These are phyloP conservation scores for Orientallactaga sibirica DNA, from an alignment of 2,797 vertebrate species.

Conservation along the genomic window DNA sequence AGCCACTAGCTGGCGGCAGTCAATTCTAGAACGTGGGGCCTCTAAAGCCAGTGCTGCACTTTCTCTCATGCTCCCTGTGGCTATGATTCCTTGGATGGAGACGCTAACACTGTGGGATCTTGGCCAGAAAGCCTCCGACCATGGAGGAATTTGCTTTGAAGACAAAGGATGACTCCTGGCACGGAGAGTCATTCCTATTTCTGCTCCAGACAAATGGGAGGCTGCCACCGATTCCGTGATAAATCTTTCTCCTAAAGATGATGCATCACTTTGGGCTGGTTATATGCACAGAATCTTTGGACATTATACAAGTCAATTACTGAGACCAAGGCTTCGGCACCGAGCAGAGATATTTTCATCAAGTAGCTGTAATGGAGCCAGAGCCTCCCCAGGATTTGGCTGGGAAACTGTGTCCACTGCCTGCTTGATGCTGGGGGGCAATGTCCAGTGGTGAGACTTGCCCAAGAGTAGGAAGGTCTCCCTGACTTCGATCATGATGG, in stretches of 20 bases:
- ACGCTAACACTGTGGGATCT: background rate
- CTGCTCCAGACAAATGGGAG: slow-evolving; percentile 73
- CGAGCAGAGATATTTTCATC: slow-evolving; percentile 73
- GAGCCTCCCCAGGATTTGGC: background rate
- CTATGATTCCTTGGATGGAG: slow-evolving; percentile 17
- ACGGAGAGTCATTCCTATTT: slow-evolving; percentile 68
- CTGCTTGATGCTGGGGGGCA: background rate
- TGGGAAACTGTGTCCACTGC: background rate
- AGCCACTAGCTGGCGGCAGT: background rate
- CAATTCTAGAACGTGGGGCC: background rate
- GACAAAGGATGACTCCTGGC: slow-evolving; percentile 79
- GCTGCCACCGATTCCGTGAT: slow-evolving; percentile 70
- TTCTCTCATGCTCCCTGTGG: background rate
- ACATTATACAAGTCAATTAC: slow-evolving; percentile 82
- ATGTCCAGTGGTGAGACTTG: background rate
- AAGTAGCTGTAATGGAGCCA: slow-evolving; percentile 10
- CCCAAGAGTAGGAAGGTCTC: background rate
- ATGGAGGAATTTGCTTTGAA: slow-evolving; percentile 80
- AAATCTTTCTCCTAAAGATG: slow-evolving; percentile 81
- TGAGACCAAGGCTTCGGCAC: slow-evolving; percentile 61
- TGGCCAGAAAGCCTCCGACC: slow-evolving; percentile 70
- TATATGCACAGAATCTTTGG: slow-evolving; percentile 70
- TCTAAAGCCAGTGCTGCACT: background rate
- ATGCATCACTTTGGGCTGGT: slow-evolving; percentile 66
- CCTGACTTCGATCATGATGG: background rate